A percentile compares a stretch with the other conserved stretches of the same genome.
These are phyloP conservation scores for Pristionchus arcanus DNA, from an alignment of 2,888 invertebrate species.

Conservation along the genomic window DNA sequence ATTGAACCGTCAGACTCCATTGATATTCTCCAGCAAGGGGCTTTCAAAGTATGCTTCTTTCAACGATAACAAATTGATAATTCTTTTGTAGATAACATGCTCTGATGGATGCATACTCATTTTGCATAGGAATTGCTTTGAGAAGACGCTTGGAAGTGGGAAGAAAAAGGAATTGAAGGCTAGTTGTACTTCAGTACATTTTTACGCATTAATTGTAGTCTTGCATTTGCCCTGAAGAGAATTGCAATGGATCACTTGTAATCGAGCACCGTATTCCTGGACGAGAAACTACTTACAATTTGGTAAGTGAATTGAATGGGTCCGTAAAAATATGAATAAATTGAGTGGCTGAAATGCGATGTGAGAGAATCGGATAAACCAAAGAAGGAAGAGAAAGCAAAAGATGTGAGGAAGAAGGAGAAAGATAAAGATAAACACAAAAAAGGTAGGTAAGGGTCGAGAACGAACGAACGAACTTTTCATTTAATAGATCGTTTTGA, in stretches of 20 bases:
- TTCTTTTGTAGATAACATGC: conserved; percentile 11
- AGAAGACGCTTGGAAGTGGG: conserved; percentile 24
- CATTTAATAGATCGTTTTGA: conserved; percentile 2
- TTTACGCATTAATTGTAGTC: background rate
- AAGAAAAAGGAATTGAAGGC: conserved; percentile 54
- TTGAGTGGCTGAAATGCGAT: conserved; percentile 40
- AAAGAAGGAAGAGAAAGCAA: conserved; percentile 27
- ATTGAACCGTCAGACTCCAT: background rate
- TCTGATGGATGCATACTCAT: conserved; percentile 35
- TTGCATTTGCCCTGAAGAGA: conserved; percentile 20
- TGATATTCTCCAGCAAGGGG: background rate
- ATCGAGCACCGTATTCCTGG: conserved; percentile 20
- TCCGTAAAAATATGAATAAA: background rate
- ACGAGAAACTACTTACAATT: background rate
- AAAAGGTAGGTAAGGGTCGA: background rate
- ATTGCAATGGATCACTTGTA: background rate
- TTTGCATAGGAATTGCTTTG: conserved; percentile 36
- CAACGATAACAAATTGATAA: background rate
- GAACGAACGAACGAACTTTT: too few relatives aligned
- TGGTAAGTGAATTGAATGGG: background rate
- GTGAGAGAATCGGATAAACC: background rate
- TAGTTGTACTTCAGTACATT: background rate
- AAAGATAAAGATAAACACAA: conserved; percentile 29
- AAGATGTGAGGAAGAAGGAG: background rate
- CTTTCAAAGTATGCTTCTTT: conserved; percentile 10